Conservation (phyloP, 2,113 vertebrate genomes). For the Pomatostomus ruficeps region DNA sequence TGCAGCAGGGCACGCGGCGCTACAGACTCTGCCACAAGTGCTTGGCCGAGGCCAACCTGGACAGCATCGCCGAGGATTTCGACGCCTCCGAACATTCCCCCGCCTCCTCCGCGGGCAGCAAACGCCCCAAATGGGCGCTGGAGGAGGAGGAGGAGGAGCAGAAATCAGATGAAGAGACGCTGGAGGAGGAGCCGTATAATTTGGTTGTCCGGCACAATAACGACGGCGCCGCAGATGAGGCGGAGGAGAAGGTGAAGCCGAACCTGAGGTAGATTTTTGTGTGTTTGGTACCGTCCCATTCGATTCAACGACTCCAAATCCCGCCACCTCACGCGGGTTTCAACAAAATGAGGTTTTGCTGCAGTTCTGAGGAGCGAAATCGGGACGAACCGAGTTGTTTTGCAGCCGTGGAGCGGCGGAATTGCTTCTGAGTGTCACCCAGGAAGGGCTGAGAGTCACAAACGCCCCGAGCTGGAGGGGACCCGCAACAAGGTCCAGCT, state of each 20-base stretch:
- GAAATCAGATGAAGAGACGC: constrained; percentile 84
- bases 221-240: constrained; percentile 79
- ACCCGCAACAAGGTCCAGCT: neutral
- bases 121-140: constrained; percentile 68
- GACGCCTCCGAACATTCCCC: constrained; percentile 57
- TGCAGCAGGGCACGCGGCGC: constrained; percentile 88
- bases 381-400: neutral
- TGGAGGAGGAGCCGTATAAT: constrained; percentile 85
- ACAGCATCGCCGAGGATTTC: constrained; percentile 74
- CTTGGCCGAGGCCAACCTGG: constrained; percentile 81
- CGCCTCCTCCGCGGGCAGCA: constrained; percentile 54
- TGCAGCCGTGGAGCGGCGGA: neutral
- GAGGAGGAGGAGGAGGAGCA: constrained; percentile 75
- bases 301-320: too few species aligned
- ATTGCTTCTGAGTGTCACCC: neutral
- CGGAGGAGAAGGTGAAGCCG: constrained; percentile 72
- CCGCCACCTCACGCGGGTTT: too few species aligned
- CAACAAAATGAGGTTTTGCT: neutral
- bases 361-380: neutral
- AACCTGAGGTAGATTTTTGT: constrained; percentile 66
- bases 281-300: neutral
- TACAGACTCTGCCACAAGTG: constrained; percentile 90
- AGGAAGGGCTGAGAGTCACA: neutral
- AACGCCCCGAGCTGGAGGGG: neutral
- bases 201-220: constrained; percentile 86